Evolutionary conservation across 2,113 vertebrate species (phyloP).

Genomic region (Hyaena hyaena): DNA sequence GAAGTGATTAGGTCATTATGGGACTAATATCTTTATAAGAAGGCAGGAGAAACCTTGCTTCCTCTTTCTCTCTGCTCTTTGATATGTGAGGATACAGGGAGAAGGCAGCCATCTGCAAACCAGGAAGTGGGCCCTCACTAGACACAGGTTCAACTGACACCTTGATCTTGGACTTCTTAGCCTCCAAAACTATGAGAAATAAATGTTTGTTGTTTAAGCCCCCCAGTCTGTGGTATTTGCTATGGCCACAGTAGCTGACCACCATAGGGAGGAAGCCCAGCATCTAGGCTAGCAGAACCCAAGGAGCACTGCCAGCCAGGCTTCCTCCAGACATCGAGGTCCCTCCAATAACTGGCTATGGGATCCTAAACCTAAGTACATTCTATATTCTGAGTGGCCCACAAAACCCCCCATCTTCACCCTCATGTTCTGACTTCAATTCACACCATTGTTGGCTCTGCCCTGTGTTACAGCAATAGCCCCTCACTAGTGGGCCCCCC

Average conservation of each 20-base stretch:
- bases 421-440: no score
- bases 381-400: background rate
- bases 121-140: background rate
- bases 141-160: background rate
- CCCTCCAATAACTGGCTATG: background rate
- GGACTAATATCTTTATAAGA: background rate
- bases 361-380: background rate
- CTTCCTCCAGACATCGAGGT: background rate
- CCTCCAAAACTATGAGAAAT: background rate
- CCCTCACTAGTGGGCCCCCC: background rate
- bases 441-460: background rate
- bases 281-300: no score
- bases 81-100: background rate
- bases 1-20: background rate
- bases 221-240: background rate
- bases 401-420: accelerated
- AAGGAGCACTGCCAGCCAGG: background rate
- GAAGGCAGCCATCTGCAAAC: background rate
- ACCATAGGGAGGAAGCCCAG: background rate
- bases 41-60: background rate
- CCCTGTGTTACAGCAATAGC: background rate
- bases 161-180: background rate
- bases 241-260: background rate
- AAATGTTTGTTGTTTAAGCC: background rate
- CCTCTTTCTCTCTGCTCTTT: background rate